These are phyloP conservation scores for Atta cephalotes DNA, from an alignment of 1,140 invertebrate species.

Conservation along the genomic window DNA sequence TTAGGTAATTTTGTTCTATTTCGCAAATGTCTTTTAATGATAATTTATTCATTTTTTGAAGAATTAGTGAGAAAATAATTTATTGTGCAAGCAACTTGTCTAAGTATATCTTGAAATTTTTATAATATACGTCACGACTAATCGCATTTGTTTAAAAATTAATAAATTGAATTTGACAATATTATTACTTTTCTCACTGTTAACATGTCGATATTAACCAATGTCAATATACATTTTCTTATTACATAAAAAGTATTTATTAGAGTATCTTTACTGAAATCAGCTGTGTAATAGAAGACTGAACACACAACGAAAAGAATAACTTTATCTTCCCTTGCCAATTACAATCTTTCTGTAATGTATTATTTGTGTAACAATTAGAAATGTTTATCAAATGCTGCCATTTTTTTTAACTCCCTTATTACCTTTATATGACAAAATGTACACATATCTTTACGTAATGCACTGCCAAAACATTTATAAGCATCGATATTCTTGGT, in stretches of 20 bases:
- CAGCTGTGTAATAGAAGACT: slow-evolving; percentile 62
- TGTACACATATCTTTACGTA: slow-evolving; percentile 36
- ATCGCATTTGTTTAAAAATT: slow-evolving; percentile 23
- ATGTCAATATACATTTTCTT: slow-evolving; percentile 37
- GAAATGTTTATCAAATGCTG: slow-evolving; percentile 52
- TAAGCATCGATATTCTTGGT: slow-evolving; percentile 37
- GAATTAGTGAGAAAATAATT: slow-evolving; percentile 17
- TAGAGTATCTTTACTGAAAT: slow-evolving; percentile 19
- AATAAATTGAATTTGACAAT: slow-evolving; percentile 31
- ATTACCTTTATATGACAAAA: slow-evolving; percentile 29
- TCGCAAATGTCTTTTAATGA: slow-evolving; percentile 55
- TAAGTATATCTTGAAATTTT: slow-evolving; percentile 42
- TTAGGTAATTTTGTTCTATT: slow-evolving; percentile 52
- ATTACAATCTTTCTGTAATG: slow-evolving; percentile 39
- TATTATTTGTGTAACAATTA: slow-evolving; percentile 35
- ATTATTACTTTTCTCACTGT: slow-evolving; percentile 10
- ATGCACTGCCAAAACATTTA: slow-evolving; percentile 68
- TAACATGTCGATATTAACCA: not conserved
- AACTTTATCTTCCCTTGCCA: slow-evolving; percentile 53
- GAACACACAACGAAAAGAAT: slow-evolving; percentile 70
- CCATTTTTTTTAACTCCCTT: slow-evolving; percentile 52
- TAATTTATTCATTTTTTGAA: slow-evolving; percentile 67
- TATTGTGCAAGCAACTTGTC: slow-evolving; percentile 42
- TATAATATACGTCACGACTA: not conserved
- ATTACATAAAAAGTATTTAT: slow-evolving; percentile 25